Evolutionary conservation across 2,888 invertebrate species (phyloP).

Genomic region (Cheilosia soror): DNA sequence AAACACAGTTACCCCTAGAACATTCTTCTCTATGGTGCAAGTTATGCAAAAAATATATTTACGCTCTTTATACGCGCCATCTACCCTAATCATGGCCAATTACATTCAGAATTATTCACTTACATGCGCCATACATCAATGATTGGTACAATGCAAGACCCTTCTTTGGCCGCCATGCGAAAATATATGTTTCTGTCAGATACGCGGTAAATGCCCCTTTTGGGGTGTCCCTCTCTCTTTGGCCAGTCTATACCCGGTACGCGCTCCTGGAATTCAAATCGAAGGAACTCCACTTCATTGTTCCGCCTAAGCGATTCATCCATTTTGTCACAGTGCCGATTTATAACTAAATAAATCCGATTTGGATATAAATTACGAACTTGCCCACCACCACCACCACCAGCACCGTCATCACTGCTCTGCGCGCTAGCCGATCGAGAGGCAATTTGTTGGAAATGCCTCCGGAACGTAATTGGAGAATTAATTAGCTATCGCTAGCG

Average conservation of each 20-base stretch:
- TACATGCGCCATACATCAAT: constrained; percentile 37
- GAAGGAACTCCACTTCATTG: constrained; percentile 59
- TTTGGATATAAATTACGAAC: constrained; percentile 74
- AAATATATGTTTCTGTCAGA: constrained; percentile 50
- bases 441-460: constrained; percentile 75
- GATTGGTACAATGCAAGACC: constrained; percentile 34
- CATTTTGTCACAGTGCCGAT: constrained; percentile 75
- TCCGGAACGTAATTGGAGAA: constrained; percentile 75
- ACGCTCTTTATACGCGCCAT: constrained; percentile 5
- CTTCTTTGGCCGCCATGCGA: constrained; percentile 44
- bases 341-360: constrained; percentile 76
- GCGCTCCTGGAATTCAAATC: constrained; percentile 59
- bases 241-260: background rate
- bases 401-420: constrained; percentile 5
- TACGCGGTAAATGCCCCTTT: constrained; percentile 40
- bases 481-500: constrained; percentile 75
- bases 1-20: background rate
- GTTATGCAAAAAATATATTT: constrained; percentile 11
- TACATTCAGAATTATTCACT: constrained; percentile 59
- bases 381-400: constrained; percentile 47
- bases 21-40: background rate
- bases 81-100: constrained; percentile 65
- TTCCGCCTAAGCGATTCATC: constrained; percentile 74
- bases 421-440: background rate
- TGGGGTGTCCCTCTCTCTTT: background rate